phyloP scores from a whole-genome alignment of 2,888 invertebrate species.

The Shargacucullia verbasci region DNA sequence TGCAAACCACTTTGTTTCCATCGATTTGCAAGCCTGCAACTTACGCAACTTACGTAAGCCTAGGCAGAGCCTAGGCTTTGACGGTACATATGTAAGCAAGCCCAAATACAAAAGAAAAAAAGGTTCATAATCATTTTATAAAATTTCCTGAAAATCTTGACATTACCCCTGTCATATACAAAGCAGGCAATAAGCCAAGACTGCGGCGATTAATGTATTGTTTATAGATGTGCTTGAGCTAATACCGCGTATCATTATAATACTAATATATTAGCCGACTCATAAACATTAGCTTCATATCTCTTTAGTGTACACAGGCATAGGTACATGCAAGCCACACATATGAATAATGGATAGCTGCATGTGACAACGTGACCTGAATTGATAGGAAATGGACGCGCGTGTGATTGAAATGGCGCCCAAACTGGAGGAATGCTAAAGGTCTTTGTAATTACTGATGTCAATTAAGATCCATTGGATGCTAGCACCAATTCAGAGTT shows the following conservation, averaged over 20 bases:
- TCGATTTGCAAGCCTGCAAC: too few species aligned
- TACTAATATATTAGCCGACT: constrained; percentile 30
- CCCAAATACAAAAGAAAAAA: too few species aligned
- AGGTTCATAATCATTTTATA: background rate
- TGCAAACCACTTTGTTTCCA: too few species aligned
- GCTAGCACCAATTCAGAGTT: background rate
- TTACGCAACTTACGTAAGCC: too few species aligned
- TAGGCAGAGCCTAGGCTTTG: too few species aligned
- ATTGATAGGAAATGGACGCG: constrained; percentile 70
- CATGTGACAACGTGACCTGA: constrained; percentile 70
- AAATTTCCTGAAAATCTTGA: constrained; percentile 14
- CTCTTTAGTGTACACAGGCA: constrained; percentile 20
- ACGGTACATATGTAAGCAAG: too few species aligned
- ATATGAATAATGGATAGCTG: constrained; percentile 61
- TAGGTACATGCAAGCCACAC: constrained; percentile 18
- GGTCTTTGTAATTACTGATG: constrained; percentile 34
- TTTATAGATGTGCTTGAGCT: constrained; percentile 14
- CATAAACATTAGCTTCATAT: constrained; percentile 28
- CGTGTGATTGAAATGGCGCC: constrained; percentile 46
- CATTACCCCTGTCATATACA: constrained; percentile 5
- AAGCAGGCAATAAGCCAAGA: constrained; percentile 34
- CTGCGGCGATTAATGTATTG: constrained; percentile 27
- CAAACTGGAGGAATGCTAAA: constrained; percentile 45
- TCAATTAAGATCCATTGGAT: constrained; percentile 27
- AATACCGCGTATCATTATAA: constrained; percentile 20